Evolutionary conservation across 1,140 invertebrate species (phyloP), one percentile per base, ranked within the genome.

Genomic region (Ptiloglossa arizonensis): DNA sequence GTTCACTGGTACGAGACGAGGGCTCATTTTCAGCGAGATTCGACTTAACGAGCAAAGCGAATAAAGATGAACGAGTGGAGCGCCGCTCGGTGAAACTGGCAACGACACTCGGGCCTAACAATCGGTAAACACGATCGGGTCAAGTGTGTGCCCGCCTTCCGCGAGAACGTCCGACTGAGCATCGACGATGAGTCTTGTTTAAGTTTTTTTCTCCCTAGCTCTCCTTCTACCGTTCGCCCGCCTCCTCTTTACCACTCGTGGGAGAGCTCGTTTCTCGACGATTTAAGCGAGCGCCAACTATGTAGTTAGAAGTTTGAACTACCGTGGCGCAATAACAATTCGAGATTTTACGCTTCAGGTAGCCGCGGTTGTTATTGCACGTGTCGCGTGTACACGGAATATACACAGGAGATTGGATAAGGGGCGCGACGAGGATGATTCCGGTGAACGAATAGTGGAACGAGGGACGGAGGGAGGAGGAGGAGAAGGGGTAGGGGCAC

Each of bases 31-130:
- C 73, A 57, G n/a, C 15, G 80, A 63, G 69, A 78, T 78, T 56
- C 72, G 59, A 13, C 69, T 72, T 73, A 78, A 78, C 52, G 69
- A 66, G 66, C 29, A 70, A 60, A 76, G 27, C 56, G 59, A 76
- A 35, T 54, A 50, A 60, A 81, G 48, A 48, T 27, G 22, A 41
- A 41, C 41, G 41, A 38, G 62, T 50, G 48, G 44, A 22, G 59
- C 19, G 66, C 3, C 57, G 41, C 29, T 38, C 9, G 0, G 1
- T 27, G n/a, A 70, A 24, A 24, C 13, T 24, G 32, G 11, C 29
- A 63, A n/a, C 22, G 46, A 50, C 41, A 11, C 22, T 5, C 19
- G 11, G 44, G 46, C 48, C 32, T 62, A 27, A 35, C 54, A 32
- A 44, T 63, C 57, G 27, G 5, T 22, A 64, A 73, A 17, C 29